Evolutionary conservation across 2,113 vertebrate genomes (phyloP).

Genomic region (Prietella phreatophila): DNA sequence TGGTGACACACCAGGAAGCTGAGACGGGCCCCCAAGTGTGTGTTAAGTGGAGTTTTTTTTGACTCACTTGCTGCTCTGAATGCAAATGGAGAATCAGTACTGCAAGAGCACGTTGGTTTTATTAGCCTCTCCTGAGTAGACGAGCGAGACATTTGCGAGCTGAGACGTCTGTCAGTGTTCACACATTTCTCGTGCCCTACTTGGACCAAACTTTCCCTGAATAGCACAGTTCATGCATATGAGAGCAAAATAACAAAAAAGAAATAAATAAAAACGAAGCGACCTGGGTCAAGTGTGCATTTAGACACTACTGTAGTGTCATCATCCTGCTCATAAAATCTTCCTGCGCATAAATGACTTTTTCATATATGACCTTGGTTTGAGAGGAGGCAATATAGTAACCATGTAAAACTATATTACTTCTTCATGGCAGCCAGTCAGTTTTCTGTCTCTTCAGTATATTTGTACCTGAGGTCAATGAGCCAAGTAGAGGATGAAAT

Average conservation of each 20-base stretch:
- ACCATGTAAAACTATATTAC: conserved; percentile 24
- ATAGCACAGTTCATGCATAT: conserved; percentile 11
- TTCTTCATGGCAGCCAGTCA: conserved; percentile 26
- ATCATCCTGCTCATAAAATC: conserved; percentile 17
- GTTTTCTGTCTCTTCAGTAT: conserved; percentile 11
- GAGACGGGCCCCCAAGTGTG: not conserved
- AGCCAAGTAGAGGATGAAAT: conserved; percentile 34
- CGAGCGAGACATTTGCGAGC: not conserved
- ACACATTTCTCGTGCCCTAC: not conserved
- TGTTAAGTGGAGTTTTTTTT: conserved; percentile 24
- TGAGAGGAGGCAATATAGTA: conserved; percentile 24
- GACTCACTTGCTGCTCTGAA: conserved; percentile 15
- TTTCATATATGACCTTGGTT: conserved; percentile 34
- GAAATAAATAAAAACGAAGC: not conserved
- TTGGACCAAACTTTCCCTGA: not conserved
- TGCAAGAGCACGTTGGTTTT: not conserved
- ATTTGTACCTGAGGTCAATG: conserved; percentile 27
- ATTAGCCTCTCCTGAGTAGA: conserved; percentile 3
- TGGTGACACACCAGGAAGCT: conserved; percentile 29
- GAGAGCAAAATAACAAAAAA: not conserved
- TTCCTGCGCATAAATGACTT: conserved; percentile 18
- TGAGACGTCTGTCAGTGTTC: not conserved
- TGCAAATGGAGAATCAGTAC: conserved; percentile 9
- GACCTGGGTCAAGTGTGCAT: conserved; percentile 29
- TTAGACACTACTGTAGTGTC: conserved; percentile 11